Evolutionary conservation across 2,797 vertebrate species (phyloP), one percentile per base, ranked within the genome.

Genomic region (Balearica regulorum): DNA sequence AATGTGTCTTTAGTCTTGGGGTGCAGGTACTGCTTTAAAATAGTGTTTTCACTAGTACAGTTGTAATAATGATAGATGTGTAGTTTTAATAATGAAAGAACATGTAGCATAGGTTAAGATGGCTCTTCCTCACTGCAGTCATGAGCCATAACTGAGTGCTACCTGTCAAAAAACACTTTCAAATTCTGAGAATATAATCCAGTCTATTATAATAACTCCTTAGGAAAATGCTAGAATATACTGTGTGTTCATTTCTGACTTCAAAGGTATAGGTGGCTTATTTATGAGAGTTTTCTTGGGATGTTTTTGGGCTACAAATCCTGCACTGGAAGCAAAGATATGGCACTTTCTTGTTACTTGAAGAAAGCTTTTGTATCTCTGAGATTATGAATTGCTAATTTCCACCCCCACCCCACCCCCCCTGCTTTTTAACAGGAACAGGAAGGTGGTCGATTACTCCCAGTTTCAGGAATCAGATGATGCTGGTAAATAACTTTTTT

Each of bases 391-490:
- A 76, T 72, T 89, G 46, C 70, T 91, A 12, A 92, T 19, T 35
- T 31, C 2, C 3, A 14, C 17, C 37, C 37, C 37, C n/a, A n/a
- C n/a, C 9, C 37, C 37, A 35, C 35, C 37, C 37, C 31, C 11
- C 9, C 28, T 46, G 9, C 31, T 92, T 93, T 93, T 65, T 28
- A 78, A 96, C 98, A 99, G 99, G 99, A 99, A 99, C 98, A 99
- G 99, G 98, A 99, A 99, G 97, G 99, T 99, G 97, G 99, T 99
- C 95, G 99, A 99, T 98, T 99, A 99, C 97, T 99, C 99, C 94
- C 99, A 99, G 97, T 99, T 99, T 98, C 99, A 99, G 80, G 99
- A 99, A 97, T 99, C 99, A 95, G 99, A 99, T 94, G 99, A 99
- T 97, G 99, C 98, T 98, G 99, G 99, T 99, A 98, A 98, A 98